These are phyloP conservation scores for Ectropis crepuscularia DNA, from an alignment of 2,888 invertebrate genomes.

Conservation along the genomic window DNA sequence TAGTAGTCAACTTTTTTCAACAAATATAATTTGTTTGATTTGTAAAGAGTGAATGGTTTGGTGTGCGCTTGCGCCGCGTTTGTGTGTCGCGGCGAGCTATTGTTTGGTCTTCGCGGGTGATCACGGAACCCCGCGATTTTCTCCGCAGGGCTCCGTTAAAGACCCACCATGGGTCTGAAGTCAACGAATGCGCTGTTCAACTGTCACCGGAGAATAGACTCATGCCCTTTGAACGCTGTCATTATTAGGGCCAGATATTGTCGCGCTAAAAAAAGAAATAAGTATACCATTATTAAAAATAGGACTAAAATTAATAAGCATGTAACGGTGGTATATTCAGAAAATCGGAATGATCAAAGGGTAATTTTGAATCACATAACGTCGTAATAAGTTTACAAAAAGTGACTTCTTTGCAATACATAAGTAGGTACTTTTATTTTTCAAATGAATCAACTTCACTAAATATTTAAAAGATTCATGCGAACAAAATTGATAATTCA, in stretches of 20 bases:
- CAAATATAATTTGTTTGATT: conserved; percentile 83
- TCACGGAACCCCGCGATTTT: conserved; percentile 78
- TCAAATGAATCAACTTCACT: no score
- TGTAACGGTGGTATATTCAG: conserved; percentile 23
- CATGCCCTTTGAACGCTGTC: conserved; percentile 65
- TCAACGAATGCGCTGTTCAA: conserved; percentile 72
- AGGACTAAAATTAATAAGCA: conserved; percentile 37
- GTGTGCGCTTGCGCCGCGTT: conserved; percentile 64
- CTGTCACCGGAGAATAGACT: conserved; percentile 63
- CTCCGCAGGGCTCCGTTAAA: conserved; percentile 79
- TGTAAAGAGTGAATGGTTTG: conserved; percentile 76
- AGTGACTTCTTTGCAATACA: no score
- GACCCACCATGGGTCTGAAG: conserved; percentile 74
- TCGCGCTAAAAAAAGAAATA: conserved; percentile 34
- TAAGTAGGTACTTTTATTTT: no score
- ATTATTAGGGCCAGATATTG: conserved; percentile 55
- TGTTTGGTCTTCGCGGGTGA: conserved; percentile 77
- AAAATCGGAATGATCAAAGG: no score
- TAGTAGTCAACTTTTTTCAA: conserved; percentile 71
- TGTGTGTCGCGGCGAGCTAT: conserved; percentile 62
- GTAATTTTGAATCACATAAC: no score
- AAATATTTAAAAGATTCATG: no score
- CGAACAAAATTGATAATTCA: no score
- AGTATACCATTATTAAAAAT: conserved; percentile 26
- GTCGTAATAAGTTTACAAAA: no score